Base-by-base conservation (phyloP, 2,888 invertebrate species). In the Tinea pellionella region DNA sequence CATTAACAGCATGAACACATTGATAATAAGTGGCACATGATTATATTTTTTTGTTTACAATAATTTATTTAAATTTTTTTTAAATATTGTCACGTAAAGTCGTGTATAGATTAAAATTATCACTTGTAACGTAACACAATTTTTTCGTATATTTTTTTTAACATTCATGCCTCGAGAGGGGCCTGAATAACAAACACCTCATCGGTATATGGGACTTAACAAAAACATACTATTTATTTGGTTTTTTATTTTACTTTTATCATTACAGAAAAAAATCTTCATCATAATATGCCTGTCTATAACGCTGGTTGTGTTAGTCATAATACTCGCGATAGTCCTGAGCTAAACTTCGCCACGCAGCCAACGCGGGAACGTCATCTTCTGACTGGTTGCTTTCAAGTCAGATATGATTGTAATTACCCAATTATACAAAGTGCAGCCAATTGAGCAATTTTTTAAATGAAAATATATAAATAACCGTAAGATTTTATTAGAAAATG, bases 181-280 rank as follows among this genome's bases (percentile, higher is more conserved):
- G n/a, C 11, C 37, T n/a, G n/a, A 37, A 9, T 37, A 37, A 37
- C 37, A 37, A 24, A 6, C 24, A 24, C n/a, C n/a, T n/a, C 4
- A 37, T 9, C 37, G 37, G 37, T 37, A 37, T 9, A 37, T 9
- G 37, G 37, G 37, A 12, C 11, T 6, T 9, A 2, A 37, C 2
- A 47, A 24, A n/a, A 24, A 24, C 32, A 7, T 32, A 9, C 13
- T 57, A 32, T 85, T 84, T 82, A 81, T 83, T 88, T 86, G 75
- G 68, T 80, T 82, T 82, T 24, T 84, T 75, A 71, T 80, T 86
- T 88, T 74, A 81, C 83, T 77, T 88, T 89, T 91, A 78, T 89
- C 85, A 88, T 93, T 91, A 79, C 94, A 94, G 94, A 94, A 94
- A 93, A 92, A 93, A 91, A 92, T 94, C 91, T 91, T 93, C 91